These are phyloP conservation scores for Zaprionus bogoriensis DNA, from an alignment of 2,888 invertebrate genomes.

Conservation along the genomic window DNA sequence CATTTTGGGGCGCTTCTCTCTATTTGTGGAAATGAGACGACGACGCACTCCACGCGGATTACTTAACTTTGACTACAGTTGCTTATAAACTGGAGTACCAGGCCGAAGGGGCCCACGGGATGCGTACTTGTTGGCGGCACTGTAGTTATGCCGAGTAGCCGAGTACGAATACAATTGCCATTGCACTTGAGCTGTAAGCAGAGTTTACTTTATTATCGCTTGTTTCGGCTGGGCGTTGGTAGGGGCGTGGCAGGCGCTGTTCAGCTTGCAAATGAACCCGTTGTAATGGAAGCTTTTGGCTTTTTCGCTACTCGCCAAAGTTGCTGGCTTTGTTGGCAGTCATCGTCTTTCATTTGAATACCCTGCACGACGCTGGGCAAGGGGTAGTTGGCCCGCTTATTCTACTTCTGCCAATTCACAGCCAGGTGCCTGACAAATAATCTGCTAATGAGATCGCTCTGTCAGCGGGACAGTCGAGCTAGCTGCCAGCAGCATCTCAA, in stretches of 20 bases:
- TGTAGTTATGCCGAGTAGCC: conserved; percentile 42
- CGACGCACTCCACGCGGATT: conserved; percentile 45
- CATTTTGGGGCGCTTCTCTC: conserved; percentile 40
- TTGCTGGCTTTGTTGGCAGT: conserved; percentile 40
- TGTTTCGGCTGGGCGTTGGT: background rate
- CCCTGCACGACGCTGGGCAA: background rate
- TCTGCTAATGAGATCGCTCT: conserved; percentile 64
- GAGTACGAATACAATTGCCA: conserved; percentile 62
- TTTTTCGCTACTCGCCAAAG: conserved; percentile 22
- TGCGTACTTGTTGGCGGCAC: conserved; percentile 35
- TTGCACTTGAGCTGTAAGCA: conserved; percentile 75
- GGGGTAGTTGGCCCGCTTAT: no score
- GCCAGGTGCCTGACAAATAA: conserved; percentile 54
- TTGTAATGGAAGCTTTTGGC: conserved; percentile 37
- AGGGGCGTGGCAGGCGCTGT: background rate
- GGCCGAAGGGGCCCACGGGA: background rate
- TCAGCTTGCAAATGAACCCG: conserved; percentile 34
- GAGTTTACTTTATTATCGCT: conserved; percentile 73
- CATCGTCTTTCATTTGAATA: conserved; percentile 16
- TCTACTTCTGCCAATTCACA: no score
- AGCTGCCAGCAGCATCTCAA: background rate
- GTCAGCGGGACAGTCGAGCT: background rate
- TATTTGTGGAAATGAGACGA: conserved; percentile 61
- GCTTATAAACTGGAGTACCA: conserved; percentile 52
- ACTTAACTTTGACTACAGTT: conserved; percentile 62